Base-by-base conservation (phyloP, 2,888 invertebrate genomes). In the Minunthozetes semirufus region DNA sequence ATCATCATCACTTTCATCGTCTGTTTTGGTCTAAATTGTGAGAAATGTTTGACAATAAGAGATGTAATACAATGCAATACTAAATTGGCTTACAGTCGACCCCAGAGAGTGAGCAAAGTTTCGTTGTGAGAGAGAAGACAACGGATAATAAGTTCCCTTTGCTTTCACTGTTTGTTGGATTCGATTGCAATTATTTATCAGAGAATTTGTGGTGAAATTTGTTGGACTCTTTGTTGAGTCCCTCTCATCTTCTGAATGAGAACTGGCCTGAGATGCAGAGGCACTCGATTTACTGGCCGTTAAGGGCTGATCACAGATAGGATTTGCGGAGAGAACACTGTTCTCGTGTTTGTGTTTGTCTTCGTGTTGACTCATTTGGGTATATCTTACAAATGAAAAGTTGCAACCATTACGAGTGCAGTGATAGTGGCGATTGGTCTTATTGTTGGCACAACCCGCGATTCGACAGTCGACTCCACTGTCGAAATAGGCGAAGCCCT, bases 121-220 rank as follows among this genome's bases (percentile, higher is more conserved):
- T 68, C 53, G 76, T 29, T 77, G 63, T 61, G 80, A 81, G 73
- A 83, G 87, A 85, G 84, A 82, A 80, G 89, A 90, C 81, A 92
- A 88, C 82, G 93, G 93, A 85, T 91, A 93, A 86, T 91, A 93
- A 84, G 93, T 93, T 84, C 93, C 93, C 82, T 91, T 89, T 85
- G 93, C 91, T 89, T 92, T 93, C 87, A 93, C 91, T 1, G 68
- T 68, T 68, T 38, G 38, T 90, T 56, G n/a, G 2, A 56, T 56
- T 56, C n/a, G n/a, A 56, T 56, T 56, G 56, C 56, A 25, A 25
- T 56, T 56, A 56, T 56, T 56, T 19, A 56, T 2, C 11, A 48
- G 19, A 11, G 25, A 8, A 53, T 53, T 50, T 17, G 73, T 63
- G 11, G 29, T 56, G 0, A 13, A n/a, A 63, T 56, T 46, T 3